Percentiles rank a stretch among this genome's conserved stretches.
Conservation (phyloP, 2,797 vertebrate species). For the Arvicola amphibius region DNA sequence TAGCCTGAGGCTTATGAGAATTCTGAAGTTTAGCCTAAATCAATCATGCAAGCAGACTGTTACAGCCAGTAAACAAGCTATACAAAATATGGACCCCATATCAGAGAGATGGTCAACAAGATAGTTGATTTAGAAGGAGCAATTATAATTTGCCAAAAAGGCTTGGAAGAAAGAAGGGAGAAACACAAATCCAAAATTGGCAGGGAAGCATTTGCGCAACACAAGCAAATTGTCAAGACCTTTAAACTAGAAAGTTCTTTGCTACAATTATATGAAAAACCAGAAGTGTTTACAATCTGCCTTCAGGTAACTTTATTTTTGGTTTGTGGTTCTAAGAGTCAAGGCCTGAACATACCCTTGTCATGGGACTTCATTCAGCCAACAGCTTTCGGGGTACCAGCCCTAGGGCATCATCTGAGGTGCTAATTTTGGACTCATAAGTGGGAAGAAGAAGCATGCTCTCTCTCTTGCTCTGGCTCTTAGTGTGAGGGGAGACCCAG, state of each 20-base stretch:
- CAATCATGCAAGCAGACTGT: neutral
- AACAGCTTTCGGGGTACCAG: no score
- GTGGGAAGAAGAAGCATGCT: no score
- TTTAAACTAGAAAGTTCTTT: conserved; percentile 46
- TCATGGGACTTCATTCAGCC: no score
- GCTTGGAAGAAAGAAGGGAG: neutral
- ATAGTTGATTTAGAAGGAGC: neutral
- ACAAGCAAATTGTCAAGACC: conserved; percentile 36
- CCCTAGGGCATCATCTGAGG: no score
- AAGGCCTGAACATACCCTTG: conserved; percentile 4
- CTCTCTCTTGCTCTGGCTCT: no score
- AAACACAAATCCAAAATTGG: conserved; percentile 1
- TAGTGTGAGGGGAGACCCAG: no score
- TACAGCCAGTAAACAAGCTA: neutral
- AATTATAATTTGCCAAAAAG: neutral
- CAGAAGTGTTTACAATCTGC: neutral
- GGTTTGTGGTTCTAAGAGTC: conserved; percentile 45
- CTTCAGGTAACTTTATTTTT: conserved; percentile 62
- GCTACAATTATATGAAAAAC: conserved; percentile 18
- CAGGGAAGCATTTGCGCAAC: conserved; percentile 45
- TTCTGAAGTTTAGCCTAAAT: conserved; percentile 12
- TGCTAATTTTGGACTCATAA: no score
- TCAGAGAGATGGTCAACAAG: neutral
- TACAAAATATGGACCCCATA: neutral
- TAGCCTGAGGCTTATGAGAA: neutral